Conservation (phyloP, 23 tunicate species). For the Corella eumyota region DNA sequence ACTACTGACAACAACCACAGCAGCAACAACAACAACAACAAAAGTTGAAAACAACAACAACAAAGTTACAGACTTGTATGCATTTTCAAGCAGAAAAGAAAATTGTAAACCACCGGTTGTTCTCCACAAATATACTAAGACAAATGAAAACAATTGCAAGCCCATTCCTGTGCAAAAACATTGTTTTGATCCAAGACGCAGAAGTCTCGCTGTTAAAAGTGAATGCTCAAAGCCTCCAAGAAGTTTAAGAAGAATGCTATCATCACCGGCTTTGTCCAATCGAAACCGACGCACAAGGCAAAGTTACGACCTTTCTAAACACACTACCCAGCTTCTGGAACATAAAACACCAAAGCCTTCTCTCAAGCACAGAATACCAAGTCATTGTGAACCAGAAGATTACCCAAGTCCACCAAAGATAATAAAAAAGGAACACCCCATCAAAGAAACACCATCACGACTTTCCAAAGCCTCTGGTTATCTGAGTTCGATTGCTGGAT, state of each 20-base stretch:
- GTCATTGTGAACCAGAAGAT: no score
- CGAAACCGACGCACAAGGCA: background rate
- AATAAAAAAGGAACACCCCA: slow-evolving; percentile 13
- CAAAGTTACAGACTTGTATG: no score
- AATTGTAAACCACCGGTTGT: no score
- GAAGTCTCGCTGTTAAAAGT: slow-evolving; percentile 4
- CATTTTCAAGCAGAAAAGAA: no score
- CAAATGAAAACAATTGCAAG: no score
- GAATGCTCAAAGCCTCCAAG: slow-evolving; percentile 13
- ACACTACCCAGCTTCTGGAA: background rate
- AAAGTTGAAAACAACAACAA: no score
- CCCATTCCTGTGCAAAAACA: no score
- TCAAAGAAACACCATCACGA: slow-evolving; percentile 26
- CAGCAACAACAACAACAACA: no score
- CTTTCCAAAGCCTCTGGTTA: background rate
- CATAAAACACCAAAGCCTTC: background rate
- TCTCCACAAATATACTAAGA: no score
- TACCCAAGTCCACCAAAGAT: slow-evolving; percentile 17
- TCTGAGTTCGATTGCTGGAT: slow-evolving; percentile 6
- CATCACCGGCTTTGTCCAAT: slow-evolving; percentile 6
- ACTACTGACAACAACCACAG: no score
- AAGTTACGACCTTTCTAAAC: background rate
- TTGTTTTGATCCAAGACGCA: background rate
- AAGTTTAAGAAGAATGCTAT: slow-evolving; percentile 9
- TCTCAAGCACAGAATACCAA: no score